Evolutionary conservation across 2,797 vertebrate genomes (phyloP), one percentile per base, ranked within the genome.

Genomic region (Argentina silus): DNA sequence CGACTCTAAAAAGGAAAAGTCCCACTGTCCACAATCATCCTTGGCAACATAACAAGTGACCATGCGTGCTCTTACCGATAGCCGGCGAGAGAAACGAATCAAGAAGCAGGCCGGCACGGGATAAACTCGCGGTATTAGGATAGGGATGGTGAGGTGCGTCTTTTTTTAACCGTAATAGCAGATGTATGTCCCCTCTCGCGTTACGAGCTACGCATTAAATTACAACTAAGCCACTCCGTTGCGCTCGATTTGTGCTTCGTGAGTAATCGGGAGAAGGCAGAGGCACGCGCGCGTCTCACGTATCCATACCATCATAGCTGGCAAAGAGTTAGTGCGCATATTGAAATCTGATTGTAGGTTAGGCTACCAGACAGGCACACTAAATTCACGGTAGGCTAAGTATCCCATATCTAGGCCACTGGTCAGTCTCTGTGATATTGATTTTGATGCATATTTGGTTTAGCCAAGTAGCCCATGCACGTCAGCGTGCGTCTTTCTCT

Each of bases 151-250:
- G n/a, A 45, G 15, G 15, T 59, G 6, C 6, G 42, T 10, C 27
- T 53, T 15, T 67, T 74, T 78, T 71, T 66, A 71, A 69, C 45
- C 12, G 56, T 48, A 56, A 56, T 19, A 65, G 59, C 63, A 63
- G 2, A 69, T 57, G 51, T 67, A 3, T 61, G 63, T 59, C 63
- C n/a, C 50, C 17, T 64, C 69, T 75, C 72, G 15, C 59, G n/a
- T 75, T 75, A 63, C 73, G 48, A 44, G 56, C 17, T 19, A 17
- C 17, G 44, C 27, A 57, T 79, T 68, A 47, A 67, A 70, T 70
- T 27, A 61, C 27, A 47, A 73, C 23, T 10, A 57, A 50, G 11
- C 14, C 9, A 48, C 42, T 7, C 15, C 15, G 47, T 59, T 70
- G 59, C 17, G 56, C 66, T 42, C 48, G 17, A 15, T 55, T 59